phyloP scores from a whole-genome alignment of 2,888 invertebrate species.

The Hyposoter dolosus region DNA sequence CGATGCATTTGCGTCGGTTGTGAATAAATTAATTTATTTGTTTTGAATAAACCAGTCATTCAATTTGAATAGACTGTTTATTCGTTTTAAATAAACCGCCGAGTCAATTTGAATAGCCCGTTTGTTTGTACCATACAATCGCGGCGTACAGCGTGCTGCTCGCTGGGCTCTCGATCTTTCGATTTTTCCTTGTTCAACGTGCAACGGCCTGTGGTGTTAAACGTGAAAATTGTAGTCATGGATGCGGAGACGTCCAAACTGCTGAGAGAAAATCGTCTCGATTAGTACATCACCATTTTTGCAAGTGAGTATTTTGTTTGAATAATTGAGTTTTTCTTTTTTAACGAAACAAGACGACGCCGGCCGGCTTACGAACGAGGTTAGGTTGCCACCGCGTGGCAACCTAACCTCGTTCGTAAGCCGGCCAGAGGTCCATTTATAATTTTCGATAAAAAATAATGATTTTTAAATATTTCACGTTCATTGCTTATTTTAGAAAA shows the following conservation, averaged over 20 bases:
- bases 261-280: background rate
- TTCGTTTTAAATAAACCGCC: conserved; percentile 6
- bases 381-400: background rate
- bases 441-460: too few relatives aligned
- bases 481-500: too few relatives aligned
- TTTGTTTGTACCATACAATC: background rate
- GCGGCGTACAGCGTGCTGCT: background rate
- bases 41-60: too few relatives aligned
- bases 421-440: too few relatives aligned
- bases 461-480: too few relatives aligned
- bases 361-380: background rate
- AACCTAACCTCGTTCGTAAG: too few relatives aligned
- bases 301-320: background rate
- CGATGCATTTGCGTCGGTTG: background rate
- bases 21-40: background rate
- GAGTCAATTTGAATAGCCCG: conserved; percentile 5
- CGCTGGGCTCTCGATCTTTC: background rate
- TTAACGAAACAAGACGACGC: background rate
- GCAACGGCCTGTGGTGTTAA: background rate
- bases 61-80: too few relatives aligned
- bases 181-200: background rate
- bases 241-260: background rate
- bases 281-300: background rate
- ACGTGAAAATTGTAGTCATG: background rate
- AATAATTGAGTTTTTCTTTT: background rate